Evolutionary conservation across 2,797 vertebrate species (phyloP), one percentile per base, ranked within the genome.

Genomic region (Macropodus opercularis): DNA sequence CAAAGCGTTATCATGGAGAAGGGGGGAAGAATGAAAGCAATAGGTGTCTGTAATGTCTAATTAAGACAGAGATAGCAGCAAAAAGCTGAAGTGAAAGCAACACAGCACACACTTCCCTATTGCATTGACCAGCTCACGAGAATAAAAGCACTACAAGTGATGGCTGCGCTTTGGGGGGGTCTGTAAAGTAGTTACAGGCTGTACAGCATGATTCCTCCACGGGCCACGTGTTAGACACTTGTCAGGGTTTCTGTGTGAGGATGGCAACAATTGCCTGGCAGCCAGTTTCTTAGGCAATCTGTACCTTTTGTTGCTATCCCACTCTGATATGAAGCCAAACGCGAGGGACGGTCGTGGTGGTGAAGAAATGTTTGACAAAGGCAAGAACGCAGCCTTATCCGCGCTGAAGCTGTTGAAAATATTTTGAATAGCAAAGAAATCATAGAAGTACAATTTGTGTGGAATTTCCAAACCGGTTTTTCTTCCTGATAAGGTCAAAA

Each of bases 181-280:
- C 21, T 49, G 29, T 22, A 17, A 32, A 47, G 27, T 39, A 6
- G 40, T 51, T 21, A 73, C 47, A 2, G 31, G 21, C 56, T 26
- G 13, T 51, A 32, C 31, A 53, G 40, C 19, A 36, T 24, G 61
- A 74, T 56, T 67, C 51, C 71, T 80, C 80, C 26, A n/a, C 9
- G 52, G 67, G 31, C 24, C 24, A 21, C 18, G 19, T 58, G 51
- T 57, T 63, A 1, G 11, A 35, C 42, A 36, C 69, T 38, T 71
- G 63, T 54, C 42, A 51, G 36, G 46, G 55, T 75, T 60, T 68
- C 55, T 70, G 29, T 54, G 43, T 47, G 24, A 43, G 49, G 62
- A 36, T 75, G 44, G 68, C 75, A 79, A 77, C 75, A 63, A 70
- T 48, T 52, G 57, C 77, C 50, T 62, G 60, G 61, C 69, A 80